Percentiles rank a stretch among this genome's conserved stretches.
Conservation (phyloP, 2,888 invertebrate species). For the Phoenoteleia sp. region DNA sequence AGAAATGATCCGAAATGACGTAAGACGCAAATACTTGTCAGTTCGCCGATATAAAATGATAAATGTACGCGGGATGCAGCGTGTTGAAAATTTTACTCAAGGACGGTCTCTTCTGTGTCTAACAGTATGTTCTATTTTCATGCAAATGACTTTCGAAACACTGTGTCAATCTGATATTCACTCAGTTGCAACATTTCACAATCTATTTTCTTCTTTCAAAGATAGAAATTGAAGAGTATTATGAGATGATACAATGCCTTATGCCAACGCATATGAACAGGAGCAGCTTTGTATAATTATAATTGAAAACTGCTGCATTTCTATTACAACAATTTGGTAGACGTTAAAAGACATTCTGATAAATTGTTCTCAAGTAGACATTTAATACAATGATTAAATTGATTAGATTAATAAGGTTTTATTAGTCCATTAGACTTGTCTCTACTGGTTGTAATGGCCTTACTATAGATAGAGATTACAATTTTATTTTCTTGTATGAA, state of each 20-base stretch:
- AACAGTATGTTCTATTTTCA: constrained; percentile 39
- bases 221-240: background rate
- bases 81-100: constrained; percentile 40
- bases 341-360: background rate
- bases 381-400: too few species aligned
- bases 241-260: too few species aligned
- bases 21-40: constrained; percentile 45
- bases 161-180: constrained; percentile 22
- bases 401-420: too few species aligned
- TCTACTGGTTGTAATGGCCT: too few species aligned
- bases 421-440: too few species aligned
- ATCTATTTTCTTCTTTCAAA: background rate
- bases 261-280: too few species aligned
- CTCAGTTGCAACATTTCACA: background rate
- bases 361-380: too few species aligned
- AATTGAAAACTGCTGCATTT: too few species aligned
- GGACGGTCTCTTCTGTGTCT: constrained; percentile 21
- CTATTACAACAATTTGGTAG: too few species aligned
- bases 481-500: too few species aligned
- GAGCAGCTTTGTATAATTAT: too few species aligned
- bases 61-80: constrained; percentile 28
- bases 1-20: constrained; percentile 28
- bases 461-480: too few species aligned
- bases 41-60: constrained; percentile 45
- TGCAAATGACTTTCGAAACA: constrained; percentile 53